These are phyloP conservation scores for Pseudorectes ferrugineus DNA, from an alignment of 2,113 vertebrate genomes.

Conservation along the genomic window DNA sequence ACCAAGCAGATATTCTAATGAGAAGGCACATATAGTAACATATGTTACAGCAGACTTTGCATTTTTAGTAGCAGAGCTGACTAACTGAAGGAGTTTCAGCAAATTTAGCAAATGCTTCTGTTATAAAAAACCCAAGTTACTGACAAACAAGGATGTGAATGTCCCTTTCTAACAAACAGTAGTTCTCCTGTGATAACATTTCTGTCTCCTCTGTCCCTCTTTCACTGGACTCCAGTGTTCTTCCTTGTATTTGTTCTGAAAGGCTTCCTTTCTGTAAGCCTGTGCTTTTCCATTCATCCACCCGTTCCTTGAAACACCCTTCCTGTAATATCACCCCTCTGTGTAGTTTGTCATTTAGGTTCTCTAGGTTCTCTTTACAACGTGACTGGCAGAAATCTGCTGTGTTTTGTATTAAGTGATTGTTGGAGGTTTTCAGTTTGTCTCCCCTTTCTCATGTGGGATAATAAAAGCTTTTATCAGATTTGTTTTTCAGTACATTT, in stretches of 20 bases:
- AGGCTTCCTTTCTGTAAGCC: constrained; percentile 28
- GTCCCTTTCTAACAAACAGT: constrained; percentile 36
- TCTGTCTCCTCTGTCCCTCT: constrained; percentile 17
- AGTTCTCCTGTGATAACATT: constrained; percentile 34
- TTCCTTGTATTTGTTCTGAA: constrained; percentile 26
- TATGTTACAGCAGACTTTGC: neutral
- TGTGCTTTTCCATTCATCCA: neutral
- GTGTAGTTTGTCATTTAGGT: neutral
- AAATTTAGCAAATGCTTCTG: neutral
- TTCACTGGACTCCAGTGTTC: constrained; percentile 28
- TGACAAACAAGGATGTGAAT: constrained; percentile 25
- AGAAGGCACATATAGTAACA: neutral
- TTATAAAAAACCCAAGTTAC: neutral
- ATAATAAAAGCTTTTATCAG: neutral
- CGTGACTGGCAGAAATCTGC: neutral
- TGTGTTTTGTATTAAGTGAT: neutral
- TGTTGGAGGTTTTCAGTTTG: neutral
- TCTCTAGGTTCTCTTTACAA: neutral
- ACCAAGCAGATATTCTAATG: neutral
- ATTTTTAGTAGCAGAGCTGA: neutral
- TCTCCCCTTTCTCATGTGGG: neutral
- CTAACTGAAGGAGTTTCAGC: neutral
- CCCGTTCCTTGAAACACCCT: neutral
- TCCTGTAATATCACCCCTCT: neutral
- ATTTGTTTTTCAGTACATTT: neutral